Conservation (phyloP, 2,113 vertebrate species). For the Ctenodactylus gundi region DNA sequence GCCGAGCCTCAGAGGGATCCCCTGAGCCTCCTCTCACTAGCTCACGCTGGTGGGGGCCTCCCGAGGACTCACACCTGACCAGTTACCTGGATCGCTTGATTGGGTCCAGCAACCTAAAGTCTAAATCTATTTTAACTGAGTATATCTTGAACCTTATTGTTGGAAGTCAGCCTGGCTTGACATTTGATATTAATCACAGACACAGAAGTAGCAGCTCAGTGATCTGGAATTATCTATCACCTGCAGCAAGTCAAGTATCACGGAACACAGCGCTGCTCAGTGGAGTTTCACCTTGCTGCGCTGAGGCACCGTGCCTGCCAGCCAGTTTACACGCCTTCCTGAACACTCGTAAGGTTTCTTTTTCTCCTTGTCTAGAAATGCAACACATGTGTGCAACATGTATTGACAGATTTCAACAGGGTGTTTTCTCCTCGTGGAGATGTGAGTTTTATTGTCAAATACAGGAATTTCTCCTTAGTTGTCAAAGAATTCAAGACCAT, state of each 20-base stretch:
- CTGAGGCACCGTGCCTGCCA: constrained; percentile 41
- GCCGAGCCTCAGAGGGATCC: background rate
- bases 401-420: constrained; percentile 51
- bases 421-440: background rate
- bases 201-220: constrained; percentile 19
- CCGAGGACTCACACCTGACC: background rate
- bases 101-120: background rate
- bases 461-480: background rate
- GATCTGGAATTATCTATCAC: background rate
- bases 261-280: background rate
- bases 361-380: constrained; percentile 49
- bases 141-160: background rate
- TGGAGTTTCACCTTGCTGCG: background rate
- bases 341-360: constrained; percentile 10
- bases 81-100: background rate
- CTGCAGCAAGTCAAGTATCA: constrained; percentile 32
- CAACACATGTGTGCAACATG: constrained; percentile 36
- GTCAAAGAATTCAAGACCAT: constrained; percentile 22
- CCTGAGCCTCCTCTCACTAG: background rate
- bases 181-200: constrained; percentile 42
- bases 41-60: background rate
- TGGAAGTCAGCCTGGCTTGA: constrained; percentile 23
- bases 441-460: constrained; percentile 40
- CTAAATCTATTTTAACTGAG: background rate
- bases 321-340: background rate